Conservation (phyloP, 2,888 invertebrate genomes). For the Folsomia manolachei region DNA sequence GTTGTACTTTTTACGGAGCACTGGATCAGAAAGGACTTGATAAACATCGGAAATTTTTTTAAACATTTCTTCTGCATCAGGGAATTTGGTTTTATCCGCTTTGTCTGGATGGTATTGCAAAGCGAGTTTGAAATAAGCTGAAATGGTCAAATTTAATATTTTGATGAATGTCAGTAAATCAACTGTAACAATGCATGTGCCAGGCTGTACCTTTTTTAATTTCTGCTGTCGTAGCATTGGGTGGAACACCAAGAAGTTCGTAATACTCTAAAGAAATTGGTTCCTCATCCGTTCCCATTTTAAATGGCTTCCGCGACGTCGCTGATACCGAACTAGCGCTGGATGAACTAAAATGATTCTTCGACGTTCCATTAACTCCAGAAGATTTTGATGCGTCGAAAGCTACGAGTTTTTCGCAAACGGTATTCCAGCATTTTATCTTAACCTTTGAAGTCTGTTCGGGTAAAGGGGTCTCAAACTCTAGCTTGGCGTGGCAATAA, state of each 20-base stretch:
- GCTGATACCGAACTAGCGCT: slow-evolving; percentile 20
- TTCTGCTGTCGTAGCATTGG: slow-evolving; percentile 41
- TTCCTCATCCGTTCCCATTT: slow-evolving; percentile 47
- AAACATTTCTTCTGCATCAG: slow-evolving; percentile 31
- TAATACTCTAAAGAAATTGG: slow-evolving; percentile 48
- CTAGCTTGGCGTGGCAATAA: slow-evolving; percentile 38
- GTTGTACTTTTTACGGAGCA: slow-evolving; percentile 48
- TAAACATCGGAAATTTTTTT: slow-evolving; percentile 47
- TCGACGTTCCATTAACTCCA: slow-evolving; percentile 12
- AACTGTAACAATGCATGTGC: too few relatives aligned
- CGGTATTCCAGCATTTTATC: slow-evolving; percentile 38
- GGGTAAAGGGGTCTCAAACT: slow-evolving; percentile 32
- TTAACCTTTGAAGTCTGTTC: slow-evolving; percentile 22
- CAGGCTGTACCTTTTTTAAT: too few relatives aligned
- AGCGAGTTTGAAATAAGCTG: slow-evolving; percentile 31
- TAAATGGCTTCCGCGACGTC: slow-evolving; percentile 32
- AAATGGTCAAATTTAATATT: too few relatives aligned
- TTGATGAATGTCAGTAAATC: too few relatives aligned
- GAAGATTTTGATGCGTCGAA: slow-evolving; percentile 32
- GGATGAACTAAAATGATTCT: slow-evolving; percentile 25
- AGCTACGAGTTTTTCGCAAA: slow-evolving; percentile 30
- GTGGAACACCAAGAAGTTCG: slow-evolving; percentile 43
- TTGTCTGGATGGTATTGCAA: slow-evolving; percentile 46
- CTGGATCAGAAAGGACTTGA: slow-evolving; percentile 46
- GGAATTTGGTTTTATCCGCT: slow-evolving; percentile 38